Conservation (phyloP, 1,140 invertebrate genomes). For the Temnothorax nylanderi region DNA sequence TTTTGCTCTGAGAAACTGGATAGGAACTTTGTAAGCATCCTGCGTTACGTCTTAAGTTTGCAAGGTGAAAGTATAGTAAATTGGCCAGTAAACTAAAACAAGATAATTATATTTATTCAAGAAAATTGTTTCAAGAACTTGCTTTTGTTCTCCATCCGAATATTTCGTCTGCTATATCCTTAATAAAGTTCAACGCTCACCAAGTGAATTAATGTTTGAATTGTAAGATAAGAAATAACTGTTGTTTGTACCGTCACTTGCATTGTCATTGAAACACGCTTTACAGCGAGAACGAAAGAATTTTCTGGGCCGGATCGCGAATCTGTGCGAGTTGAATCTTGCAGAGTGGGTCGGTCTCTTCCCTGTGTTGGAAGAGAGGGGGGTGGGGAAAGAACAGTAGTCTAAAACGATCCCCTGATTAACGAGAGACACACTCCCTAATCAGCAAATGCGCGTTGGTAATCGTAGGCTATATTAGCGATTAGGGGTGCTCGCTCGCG, state of each 20-base stretch:
- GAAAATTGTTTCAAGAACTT: constrained; percentile 68
- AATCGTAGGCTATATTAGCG: constrained; percentile 67
- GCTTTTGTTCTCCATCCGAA: constrained; percentile 1
- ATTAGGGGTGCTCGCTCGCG: constrained; percentile 76
- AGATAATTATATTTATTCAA: constrained; percentile 33
- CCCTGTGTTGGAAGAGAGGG: neutral
- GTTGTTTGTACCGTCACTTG: neutral
- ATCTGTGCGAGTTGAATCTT: constrained; percentile 4
- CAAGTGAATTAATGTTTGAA: neutral
- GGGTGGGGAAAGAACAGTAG: neutral
- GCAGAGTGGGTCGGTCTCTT: constrained; percentile 16
- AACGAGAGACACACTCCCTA: constrained; percentile 19
- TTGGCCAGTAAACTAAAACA: constrained; percentile 49
- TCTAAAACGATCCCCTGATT: constrained; percentile 28
- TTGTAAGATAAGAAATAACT: neutral
- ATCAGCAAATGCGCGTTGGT: constrained; percentile 42
- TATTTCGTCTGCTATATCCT: neutral
- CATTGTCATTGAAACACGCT: neutral
- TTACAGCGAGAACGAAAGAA: constrained; percentile 29
- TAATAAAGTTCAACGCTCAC: neutral
- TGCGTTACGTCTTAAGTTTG: constrained; percentile 3
- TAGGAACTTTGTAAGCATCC: constrained; percentile 38
- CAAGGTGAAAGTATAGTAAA: constrained; percentile 64
- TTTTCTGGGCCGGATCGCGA: constrained; percentile 59
- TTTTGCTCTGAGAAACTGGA: neutral